Evolutionary conservation across 2,888 invertebrate species (phyloP).

Genomic region (Sesia bembeciformis): DNA sequence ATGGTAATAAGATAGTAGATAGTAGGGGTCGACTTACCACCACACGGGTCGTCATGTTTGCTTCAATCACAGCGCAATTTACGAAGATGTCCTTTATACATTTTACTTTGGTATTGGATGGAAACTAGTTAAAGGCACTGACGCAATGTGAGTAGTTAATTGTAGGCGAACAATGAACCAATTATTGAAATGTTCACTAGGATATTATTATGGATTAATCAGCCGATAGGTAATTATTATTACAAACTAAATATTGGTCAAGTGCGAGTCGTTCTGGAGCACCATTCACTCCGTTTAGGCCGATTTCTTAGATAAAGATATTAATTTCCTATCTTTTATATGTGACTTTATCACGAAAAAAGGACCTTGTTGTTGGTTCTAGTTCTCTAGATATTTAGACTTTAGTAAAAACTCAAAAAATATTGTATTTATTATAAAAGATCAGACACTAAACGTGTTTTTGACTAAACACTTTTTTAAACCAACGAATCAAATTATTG

Average conservation of each 20-base stretch:
- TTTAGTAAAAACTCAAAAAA: no score
- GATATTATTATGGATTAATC: not conserved
- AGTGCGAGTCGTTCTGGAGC: not conserved
- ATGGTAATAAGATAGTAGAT: not conserved
- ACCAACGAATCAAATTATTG: no score
- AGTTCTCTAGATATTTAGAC: no score
- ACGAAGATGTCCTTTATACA: not conserved
- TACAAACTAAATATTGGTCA: not conserved
- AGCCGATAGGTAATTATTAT: not conserved
- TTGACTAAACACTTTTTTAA: no score
- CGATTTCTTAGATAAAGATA: no score
- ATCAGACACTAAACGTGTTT: no score
- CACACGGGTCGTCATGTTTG: not conserved
- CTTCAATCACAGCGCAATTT: not conserved
- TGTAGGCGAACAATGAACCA: not conserved
- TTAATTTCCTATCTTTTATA: no score
- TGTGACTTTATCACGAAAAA: no score
- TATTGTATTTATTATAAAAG: no score
- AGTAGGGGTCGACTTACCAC: not conserved
- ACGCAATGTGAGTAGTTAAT: not conserved
- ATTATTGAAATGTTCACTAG: not conserved
- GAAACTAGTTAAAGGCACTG: not conserved
- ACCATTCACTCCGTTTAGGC: no score
- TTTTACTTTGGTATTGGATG: not conserved
- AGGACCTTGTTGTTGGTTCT: no score